Evolutionary conservation across 2,888 invertebrate genomes (phyloP), one percentile per base, ranked within the genome.

Genomic region (Notocelia uddmanniana): DNA sequence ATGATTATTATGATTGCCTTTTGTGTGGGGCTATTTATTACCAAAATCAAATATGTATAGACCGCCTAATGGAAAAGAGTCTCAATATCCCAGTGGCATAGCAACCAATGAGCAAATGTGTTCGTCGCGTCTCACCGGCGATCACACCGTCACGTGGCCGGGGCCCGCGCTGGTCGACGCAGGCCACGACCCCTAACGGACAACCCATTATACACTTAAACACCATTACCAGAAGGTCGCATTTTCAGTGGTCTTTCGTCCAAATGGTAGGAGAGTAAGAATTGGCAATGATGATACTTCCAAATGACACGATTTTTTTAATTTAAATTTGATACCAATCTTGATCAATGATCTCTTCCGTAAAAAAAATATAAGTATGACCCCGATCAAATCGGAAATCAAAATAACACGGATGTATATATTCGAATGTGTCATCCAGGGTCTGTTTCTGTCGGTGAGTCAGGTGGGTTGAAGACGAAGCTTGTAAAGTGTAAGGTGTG

Each of bases 71-170:
- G n/a, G 5, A 3, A 8, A 45, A 18, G 5, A 50, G 23, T 67
- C 60, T 71, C 67, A 67, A 71, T 48, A 67, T 71, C 60, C 54
- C 71, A 10, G 58, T 60, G 45, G 10, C 26, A 67, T 59, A 41
- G 67, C 71, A 71, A 71, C 67, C 66, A 71, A 71, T 71, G 67
- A 67, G 71, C 71, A 71, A 71, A 60, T 41, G 71, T 71, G 60
- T 60, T 31, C 76, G 79, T 77, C 76, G 83, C 81, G 83, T 85
- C 93, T 93, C 93, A 93, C 93, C 93, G 89, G 89, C 84, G 91
- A 90, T 93, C 93, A 93, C 90, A 93, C 93, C 87, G 93, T 93
- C 91, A 91, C 86, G 92, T 92, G 93, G 85, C 92, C 93, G 82
- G 91, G 89, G 82, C 85, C 81, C 77, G 81, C 78, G 37, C 64